Conservation (phyloP, 2,113 vertebrate species). For the Siniperca knerii region DNA sequence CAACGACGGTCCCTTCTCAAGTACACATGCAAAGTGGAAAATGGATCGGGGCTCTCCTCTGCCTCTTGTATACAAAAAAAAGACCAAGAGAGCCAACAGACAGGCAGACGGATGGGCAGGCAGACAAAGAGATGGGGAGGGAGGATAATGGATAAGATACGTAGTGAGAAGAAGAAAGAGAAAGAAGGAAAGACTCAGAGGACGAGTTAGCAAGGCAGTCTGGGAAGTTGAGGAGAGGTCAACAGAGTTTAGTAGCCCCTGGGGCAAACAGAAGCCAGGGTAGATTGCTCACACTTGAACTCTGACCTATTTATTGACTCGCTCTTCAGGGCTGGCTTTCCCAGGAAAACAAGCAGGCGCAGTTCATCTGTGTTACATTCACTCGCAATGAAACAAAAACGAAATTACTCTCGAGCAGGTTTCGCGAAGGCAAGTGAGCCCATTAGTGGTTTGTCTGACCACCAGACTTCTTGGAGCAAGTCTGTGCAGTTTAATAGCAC, state of each 20-base stretch:
- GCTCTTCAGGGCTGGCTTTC: slow-evolving; percentile 23
- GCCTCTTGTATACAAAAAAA: slow-evolving; percentile 18
- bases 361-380: slow-evolving; percentile 2
- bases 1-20: slow-evolving; percentile 29
- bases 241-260: slow-evolving; percentile 20
- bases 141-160: slow-evolving; percentile 1
- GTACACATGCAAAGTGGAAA: slow-evolving; percentile 41
- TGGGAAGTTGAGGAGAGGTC: slow-evolving; percentile 41
- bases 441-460: slow-evolving; percentile 23
- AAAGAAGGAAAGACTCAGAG: background rate
- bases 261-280: slow-evolving; percentile 23
- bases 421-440: background rate
- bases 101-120: background rate
- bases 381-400: background rate
- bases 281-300: slow-evolving; percentile 60
- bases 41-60: slow-evolving; percentile 34
- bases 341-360: slow-evolving; percentile 1
- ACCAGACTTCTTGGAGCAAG: slow-evolving; percentile 12
- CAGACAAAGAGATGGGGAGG: background rate
- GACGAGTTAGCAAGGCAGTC: slow-evolving; percentile 5
- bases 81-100: slow-evolving; percentile 1
- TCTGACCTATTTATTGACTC: slow-evolving; percentile 53
- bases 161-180: background rate
- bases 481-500: slow-evolving; percentile 12
- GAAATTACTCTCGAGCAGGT: background rate